A percentile compares a stretch with the other conserved stretches of the same genome.
These are phyloP conservation scores for Calyptommatus sinebrachiatus DNA, from an alignment of 2,113 vertebrate genomes.

Conservation along the genomic window DNA sequence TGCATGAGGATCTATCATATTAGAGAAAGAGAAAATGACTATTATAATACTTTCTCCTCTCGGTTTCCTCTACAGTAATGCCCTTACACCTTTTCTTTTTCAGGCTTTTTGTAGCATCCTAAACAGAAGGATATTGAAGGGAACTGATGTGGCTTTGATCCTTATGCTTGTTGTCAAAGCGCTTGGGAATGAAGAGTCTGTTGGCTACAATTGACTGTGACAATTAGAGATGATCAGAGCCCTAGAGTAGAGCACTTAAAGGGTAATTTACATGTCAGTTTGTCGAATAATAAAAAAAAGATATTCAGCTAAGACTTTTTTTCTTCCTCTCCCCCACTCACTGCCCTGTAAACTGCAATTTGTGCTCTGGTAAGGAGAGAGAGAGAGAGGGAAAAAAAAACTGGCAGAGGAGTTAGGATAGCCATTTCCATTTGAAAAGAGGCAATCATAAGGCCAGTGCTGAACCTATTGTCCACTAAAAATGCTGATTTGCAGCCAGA, in stretches of 20 bases:
- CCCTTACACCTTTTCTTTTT: constrained; percentile 80
- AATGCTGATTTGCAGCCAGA: constrained; percentile 89
- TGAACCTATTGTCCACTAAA: constrained; percentile 95
- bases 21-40: constrained; percentile 74
- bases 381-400: constrained; percentile 68
- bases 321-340: constrained; percentile 67
- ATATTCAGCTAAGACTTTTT: constrained; percentile 87
- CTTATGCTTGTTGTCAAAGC: constrained; percentile 93
- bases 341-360: constrained; percentile 99
- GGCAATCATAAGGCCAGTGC: constrained; percentile 96
- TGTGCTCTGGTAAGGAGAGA: constrained; percentile 84
- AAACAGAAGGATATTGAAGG: constrained; percentile 84
- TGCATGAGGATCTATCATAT: constrained; percentile 59
- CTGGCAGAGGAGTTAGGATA: constrained; percentile 91
- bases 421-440: constrained; percentile 99
- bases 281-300: constrained; percentile 88
- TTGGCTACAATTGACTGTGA: constrained; percentile 99
- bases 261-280: constrained; percentile 99
- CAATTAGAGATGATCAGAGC: constrained; percentile 98
- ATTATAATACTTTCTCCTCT: constrained; percentile 71
- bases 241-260: constrained; percentile 94
- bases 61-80: constrained; percentile 69
- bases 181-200: constrained; percentile 94
- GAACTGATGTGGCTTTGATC: constrained; percentile 91
- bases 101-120: constrained; percentile 80